Evolutionary conservation across 1,140 invertebrate genomes (phyloP).

Genomic region (Harpegnathos saltator): DNA sequence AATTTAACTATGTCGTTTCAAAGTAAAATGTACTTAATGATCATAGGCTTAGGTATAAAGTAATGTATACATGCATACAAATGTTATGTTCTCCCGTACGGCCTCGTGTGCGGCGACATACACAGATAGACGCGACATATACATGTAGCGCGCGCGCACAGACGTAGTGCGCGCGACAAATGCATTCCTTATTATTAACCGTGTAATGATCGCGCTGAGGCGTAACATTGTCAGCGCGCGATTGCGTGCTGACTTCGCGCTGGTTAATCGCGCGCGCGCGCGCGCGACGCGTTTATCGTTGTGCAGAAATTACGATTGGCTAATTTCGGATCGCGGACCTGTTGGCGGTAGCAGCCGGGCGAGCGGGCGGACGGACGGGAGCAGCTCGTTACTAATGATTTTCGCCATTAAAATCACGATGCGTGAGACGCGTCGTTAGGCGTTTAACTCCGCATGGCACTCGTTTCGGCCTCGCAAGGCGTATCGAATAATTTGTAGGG

Average conservation of each 20-base stretch:
- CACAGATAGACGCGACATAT: neutral
- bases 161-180: slow-evolving; percentile 18
- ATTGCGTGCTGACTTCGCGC: slow-evolving; percentile 46
- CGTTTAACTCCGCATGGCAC: neutral
- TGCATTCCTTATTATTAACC: slow-evolving; percentile 57
- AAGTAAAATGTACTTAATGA: slow-evolving; percentile 65
- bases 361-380: slow-evolving; percentile 3
- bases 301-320: slow-evolving; percentile 49
- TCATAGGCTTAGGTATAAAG: slow-evolving; percentile 42
- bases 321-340: slow-evolving; percentile 44
- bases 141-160: too few species aligned
- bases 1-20: slow-evolving; percentile 45
- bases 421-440: slow-evolving; percentile 37
- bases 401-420: slow-evolving; percentile 54
- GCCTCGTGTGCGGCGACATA: neutral
- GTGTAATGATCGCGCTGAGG: slow-evolving; percentile 42
- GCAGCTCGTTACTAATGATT: slow-evolving; percentile 38
- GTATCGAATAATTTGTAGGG: slow-evolving; percentile 71
- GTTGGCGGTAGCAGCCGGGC: neutral
- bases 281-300: slow-evolving; percentile 21
- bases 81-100: slow-evolving; percentile 39
- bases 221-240: slow-evolving; percentile 22
- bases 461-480: slow-evolving; percentile 57
- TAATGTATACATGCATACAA: slow-evolving; percentile 19
- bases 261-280: too few species aligned